A percentile compares a stretch with the other conserved stretches of the same genome.
These are phyloP conservation scores for Teinopalpus imperialis DNA, from an alignment of 2,888 invertebrate species.

Conservation along the genomic window DNA sequence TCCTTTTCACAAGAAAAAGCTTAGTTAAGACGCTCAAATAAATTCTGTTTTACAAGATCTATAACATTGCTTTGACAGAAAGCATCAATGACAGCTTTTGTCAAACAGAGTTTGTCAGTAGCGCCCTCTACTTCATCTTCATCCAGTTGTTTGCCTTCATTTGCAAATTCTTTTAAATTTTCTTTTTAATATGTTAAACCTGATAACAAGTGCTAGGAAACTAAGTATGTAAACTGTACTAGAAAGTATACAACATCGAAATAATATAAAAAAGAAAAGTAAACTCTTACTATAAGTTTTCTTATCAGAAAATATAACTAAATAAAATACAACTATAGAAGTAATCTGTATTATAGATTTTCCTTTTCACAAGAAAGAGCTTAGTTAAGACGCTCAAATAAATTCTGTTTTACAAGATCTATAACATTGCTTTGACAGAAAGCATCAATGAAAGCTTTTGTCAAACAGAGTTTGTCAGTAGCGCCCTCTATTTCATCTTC, in stretches of 20 bases:
- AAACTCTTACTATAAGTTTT: no score
- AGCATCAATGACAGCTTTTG: conserved; percentile 83
- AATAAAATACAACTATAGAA: no score
- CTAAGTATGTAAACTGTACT: no score
- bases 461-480: conserved; percentile 55
- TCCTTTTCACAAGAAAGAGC: no score
- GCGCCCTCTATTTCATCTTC: conserved; percentile 62
- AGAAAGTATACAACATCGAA: no score
- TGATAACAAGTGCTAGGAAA: no score
- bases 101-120: conserved; percentile 55
- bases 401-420: conserved; percentile 74
- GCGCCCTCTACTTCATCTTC: conserved; percentile 62
- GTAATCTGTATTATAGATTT: no score
- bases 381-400: conserved; percentile 56
- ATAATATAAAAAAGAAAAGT: no score
- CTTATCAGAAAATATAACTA: no score
- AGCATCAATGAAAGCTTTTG: conserved; percentile 83
- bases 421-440: conserved; percentile 85
- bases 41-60: conserved; percentile 74
- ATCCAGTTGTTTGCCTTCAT: conserved; percentile 43
- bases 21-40: conserved; percentile 56
- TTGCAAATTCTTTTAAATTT: conserved; percentile 51
- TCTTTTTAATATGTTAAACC: no score
- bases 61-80: conserved; percentile 85
- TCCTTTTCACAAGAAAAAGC: no score